Conservation (phyloP, 2,888 invertebrate species). For the Julus scandinavius region DNA sequence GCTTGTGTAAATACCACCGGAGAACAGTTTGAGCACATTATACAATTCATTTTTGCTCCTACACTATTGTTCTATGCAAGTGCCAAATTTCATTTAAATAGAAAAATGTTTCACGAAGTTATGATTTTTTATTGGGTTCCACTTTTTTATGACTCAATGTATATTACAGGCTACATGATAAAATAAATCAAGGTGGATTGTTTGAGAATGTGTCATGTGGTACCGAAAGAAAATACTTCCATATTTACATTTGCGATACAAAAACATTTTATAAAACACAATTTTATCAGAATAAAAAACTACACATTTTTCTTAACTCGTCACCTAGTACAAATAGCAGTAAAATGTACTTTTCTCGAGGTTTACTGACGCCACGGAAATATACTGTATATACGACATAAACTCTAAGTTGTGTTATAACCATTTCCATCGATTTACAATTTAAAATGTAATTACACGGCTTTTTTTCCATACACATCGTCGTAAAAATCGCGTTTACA, state of each 20-base stretch:
- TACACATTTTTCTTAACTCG: not conserved
- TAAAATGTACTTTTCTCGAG: not conserved
- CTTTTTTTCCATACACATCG: not conserved
- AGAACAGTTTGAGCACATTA: too few relatives aligned
- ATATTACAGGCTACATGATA: too few relatives aligned
- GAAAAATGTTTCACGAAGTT: too few relatives aligned
- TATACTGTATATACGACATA: not conserved
- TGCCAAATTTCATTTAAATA: too few relatives aligned
- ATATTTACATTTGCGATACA: not conserved
- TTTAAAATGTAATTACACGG: constrained; percentile 1
- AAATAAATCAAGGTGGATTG: too few relatives aligned
- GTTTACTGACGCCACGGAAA: not conserved
- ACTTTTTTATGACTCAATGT: too few relatives aligned
- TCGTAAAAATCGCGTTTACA: constrained; percentile 1
- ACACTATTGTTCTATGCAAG: too few relatives aligned
- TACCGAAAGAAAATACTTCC: too few relatives aligned
- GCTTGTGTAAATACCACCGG: too few relatives aligned
- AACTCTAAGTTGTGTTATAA: not conserved
- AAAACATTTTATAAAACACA: not conserved
- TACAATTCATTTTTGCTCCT: too few relatives aligned
- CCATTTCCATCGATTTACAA: not conserved
- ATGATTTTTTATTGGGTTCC: too few relatives aligned
- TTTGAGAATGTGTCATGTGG: too few relatives aligned
- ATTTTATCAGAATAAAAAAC: not conserved
- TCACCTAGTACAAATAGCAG: not conserved